Evolutionary conservation across 2,888 invertebrate genomes (phyloP).

Genomic region (Agrotis segetum): DNA sequence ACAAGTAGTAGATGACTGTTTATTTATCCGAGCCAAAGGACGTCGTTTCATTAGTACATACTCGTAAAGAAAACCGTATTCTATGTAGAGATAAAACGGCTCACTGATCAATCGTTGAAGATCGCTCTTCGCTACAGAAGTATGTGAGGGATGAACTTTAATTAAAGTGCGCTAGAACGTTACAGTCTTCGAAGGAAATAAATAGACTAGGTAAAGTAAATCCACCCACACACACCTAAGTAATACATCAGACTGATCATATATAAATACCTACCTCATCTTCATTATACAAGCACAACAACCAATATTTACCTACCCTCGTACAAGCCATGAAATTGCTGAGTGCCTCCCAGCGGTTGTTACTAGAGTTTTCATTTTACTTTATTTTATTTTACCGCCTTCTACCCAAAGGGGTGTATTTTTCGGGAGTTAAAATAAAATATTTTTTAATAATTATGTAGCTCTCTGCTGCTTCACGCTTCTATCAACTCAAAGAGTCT

Average conservation of each 20-base stretch:
- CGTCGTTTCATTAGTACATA: constrained; percentile 27
- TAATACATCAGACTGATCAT: constrained; percentile 3
- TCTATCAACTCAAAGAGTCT: constrained; percentile 15
- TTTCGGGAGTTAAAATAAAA: constrained; percentile 32
- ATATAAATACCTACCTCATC: neutral
- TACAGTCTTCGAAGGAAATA: constrained; percentile 34
- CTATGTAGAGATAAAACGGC: constrained; percentile 31
- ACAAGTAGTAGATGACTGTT: constrained; percentile 12
- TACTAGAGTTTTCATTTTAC: constrained; percentile 10
- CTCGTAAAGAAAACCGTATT: constrained; percentile 30
- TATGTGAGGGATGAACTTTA: constrained; percentile 56
- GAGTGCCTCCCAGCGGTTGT: constrained; percentile 35
- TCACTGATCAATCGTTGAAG: constrained; percentile 54
- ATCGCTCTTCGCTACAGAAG: constrained; percentile 51
- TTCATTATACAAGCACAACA: constrained; percentile 34
- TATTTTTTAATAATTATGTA: constrained; percentile 21
- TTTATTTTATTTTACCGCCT: constrained; percentile 17
- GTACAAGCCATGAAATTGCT: constrained; percentile 26
- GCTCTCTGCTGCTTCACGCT: neutral
- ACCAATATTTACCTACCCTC: constrained; percentile 30
- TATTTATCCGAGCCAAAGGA: constrained; percentile 24
- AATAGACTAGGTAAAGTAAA: constrained; percentile 31
- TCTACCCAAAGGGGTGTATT: constrained; percentile 23
- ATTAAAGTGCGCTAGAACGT: constrained; percentile 60
- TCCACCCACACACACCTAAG: constrained; percentile 18